Evolutionary conservation across 2,797 vertebrate genomes (phyloP).

Genomic region (Myripristis murdjan): DNA sequence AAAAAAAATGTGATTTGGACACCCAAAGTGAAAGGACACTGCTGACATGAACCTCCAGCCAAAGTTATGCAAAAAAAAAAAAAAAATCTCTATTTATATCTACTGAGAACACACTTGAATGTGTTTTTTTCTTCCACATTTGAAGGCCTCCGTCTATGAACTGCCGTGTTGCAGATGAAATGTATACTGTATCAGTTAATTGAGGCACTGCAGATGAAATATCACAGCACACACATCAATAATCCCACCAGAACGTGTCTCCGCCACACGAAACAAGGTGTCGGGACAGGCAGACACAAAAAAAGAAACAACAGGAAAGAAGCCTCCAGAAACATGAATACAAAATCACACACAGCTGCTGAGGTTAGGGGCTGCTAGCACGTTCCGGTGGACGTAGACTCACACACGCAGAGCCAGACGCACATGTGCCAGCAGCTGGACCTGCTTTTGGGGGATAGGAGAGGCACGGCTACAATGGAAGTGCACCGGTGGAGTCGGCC

Average conservation of each 20-base stretch:
- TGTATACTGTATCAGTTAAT: background rate
- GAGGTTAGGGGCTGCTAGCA: conserved; percentile 45
- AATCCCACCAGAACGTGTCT: conserved; percentile 38
- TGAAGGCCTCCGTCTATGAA: background rate
- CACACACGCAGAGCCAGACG: conserved; percentile 26
- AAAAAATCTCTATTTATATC: background rate
- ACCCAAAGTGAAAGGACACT: too few relatives aligned
- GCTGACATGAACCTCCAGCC: background rate
- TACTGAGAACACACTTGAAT: background rate
- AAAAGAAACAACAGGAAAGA: conserved; percentile 52
- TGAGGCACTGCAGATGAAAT: background rate
- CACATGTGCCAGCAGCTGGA: conserved; percentile 39
- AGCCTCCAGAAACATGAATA: conserved; percentile 53
- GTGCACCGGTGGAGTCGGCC: conserved; percentile 9
- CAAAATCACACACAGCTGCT: conserved; percentile 70
- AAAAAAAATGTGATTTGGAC: too few relatives aligned
- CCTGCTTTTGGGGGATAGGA: conserved; percentile 12
- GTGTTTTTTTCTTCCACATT: background rate
- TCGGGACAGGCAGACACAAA: conserved; percentile 38
- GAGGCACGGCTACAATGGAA: conserved; percentile 19
- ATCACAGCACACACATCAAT: conserved; percentile 32
- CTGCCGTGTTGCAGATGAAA: conserved; percentile 6
- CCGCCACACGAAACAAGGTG: conserved; percentile 48
- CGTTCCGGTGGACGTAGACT: conserved; percentile 38
- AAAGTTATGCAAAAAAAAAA: background rate